Conservation (phyloP, 2,113 vertebrate genomes). For the Picathartes gymnocephalus region DNA sequence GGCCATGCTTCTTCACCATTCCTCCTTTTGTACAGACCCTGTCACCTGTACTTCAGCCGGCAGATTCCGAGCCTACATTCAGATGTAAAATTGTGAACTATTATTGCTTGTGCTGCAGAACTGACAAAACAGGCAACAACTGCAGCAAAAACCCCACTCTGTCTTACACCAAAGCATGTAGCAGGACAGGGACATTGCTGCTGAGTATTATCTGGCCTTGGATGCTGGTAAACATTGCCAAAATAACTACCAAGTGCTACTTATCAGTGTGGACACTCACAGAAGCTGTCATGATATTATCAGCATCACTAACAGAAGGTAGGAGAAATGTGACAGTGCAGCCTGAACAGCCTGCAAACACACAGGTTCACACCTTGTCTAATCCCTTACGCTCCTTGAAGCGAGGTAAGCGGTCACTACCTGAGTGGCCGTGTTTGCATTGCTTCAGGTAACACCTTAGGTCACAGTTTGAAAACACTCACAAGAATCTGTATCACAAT, state of each 20-base stretch:
- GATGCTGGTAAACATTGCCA: not conserved
- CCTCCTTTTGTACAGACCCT: not conserved
- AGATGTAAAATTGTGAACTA: not conserved
- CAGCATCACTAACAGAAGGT: not conserved
- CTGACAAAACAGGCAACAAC: not conserved
- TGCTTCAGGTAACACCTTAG: not conserved
- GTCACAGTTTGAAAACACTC: not conserved
- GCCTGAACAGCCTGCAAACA: not conserved
- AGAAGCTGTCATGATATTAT: not conserved
- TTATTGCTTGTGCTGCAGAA: not conserved
- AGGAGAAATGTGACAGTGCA: rapidly evolving
- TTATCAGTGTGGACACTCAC: not conserved
- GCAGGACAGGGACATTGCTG: not conserved
- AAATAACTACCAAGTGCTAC: not conserved
- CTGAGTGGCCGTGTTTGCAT: not conserved
- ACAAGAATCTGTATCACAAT: not conserved
- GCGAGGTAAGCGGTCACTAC: rapidly evolving
- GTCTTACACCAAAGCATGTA: not conserved
- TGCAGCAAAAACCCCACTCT: not conserved
- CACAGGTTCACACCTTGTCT: not conserved
- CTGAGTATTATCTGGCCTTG: not conserved
- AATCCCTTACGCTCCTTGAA: not conserved
- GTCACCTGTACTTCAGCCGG: not conserved
- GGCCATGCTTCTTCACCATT: not conserved
- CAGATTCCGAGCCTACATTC: not conserved